phyloP scores from a whole-genome alignment of 2,888 invertebrate species.

The Dryadula phaetusa region DNA sequence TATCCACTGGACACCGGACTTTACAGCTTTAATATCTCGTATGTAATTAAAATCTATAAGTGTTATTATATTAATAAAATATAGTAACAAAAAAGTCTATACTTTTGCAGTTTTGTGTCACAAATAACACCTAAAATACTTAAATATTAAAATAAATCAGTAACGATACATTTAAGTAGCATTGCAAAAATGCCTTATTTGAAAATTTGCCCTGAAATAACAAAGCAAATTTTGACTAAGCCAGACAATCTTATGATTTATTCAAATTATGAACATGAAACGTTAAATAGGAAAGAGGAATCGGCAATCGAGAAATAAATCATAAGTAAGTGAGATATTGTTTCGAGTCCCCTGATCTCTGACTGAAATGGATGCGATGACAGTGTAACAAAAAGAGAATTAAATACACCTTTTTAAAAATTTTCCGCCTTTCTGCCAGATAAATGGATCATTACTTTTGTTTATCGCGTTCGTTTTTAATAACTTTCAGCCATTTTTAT shows the following conservation, averaged over 20 bases:
- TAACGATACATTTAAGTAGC: not conserved
- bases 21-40: no score
- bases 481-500: slow-evolving; percentile 38
- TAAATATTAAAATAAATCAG: no score
- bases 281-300: slow-evolving; percentile 61
- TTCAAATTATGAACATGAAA: slow-evolving; percentile 55
- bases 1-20: no score
- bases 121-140: no score
- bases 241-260: slow-evolving; percentile 5
- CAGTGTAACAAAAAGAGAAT: slow-evolving; percentile 65
- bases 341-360: slow-evolving; percentile 58
- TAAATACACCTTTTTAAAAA: slow-evolving; percentile 54
- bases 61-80: no score
- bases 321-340: slow-evolving; percentile 75
- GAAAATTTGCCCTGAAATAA: not conserved
- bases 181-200: not conserved
- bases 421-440: slow-evolving; percentile 45
- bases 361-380: slow-evolving; percentile 69
- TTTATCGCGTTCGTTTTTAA: slow-evolving; percentile 43
- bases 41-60: no score
- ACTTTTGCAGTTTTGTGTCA: no score
- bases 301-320: slow-evolving; percentile 71
- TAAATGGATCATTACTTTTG: slow-evolving; percentile 48
- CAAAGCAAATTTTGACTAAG: not conserved
- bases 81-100: no score